Percentiles rank a stretch among this genome's conserved stretches.
Conservation (phyloP, 2,888 invertebrate genomes). For the Drosophila sordidapex region DNA sequence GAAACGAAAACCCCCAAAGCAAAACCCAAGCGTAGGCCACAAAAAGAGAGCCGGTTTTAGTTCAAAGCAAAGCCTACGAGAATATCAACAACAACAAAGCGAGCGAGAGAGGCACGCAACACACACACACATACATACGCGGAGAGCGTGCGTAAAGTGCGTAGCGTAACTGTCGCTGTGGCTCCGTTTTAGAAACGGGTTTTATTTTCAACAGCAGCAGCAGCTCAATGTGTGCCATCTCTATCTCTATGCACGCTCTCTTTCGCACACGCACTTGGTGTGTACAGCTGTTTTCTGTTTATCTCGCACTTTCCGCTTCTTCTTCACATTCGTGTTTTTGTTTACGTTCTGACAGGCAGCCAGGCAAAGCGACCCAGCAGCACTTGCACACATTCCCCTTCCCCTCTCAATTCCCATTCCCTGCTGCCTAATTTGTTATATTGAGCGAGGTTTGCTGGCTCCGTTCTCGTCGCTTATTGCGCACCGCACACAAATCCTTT, state of each 20-base stretch:
- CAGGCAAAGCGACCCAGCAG: conserved; percentile 29
- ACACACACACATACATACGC: conserved; percentile 12
- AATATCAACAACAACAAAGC: conserved; percentile 28
- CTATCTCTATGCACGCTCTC: conserved; percentile 19
- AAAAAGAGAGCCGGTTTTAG: conserved; percentile 71
- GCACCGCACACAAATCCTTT: conserved; percentile 21
- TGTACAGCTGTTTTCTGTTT: conserved; percentile 81
- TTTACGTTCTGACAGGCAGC: conserved; percentile 76
- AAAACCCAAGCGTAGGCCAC: conserved; percentile 44
- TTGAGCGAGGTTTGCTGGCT: conserved; percentile 13
- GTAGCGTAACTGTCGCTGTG: conserved; percentile 77
- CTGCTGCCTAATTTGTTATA: conserved; percentile 48
- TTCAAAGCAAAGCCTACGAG: conserved; percentile 58
- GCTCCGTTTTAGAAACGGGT: conserved; percentile 67
- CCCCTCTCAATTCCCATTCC: neutral
- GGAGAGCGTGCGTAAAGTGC: conserved; percentile 78
- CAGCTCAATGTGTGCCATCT: conserved; percentile 12
- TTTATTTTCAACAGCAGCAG: conserved; percentile 47
- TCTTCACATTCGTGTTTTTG: conserved; percentile 79
- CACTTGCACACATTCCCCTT: conserved; percentile 14
- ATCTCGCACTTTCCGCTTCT: conserved; percentile 80
- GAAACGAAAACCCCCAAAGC: conserved; percentile 23
- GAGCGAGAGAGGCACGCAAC: neutral
- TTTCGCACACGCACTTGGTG: conserved; percentile 52
- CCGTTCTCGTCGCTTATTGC: conserved; percentile 40